Evolutionary conservation across 1,140 invertebrate genomes (phyloP).

Genomic region (Drosophila nigrodunni): DNA sequence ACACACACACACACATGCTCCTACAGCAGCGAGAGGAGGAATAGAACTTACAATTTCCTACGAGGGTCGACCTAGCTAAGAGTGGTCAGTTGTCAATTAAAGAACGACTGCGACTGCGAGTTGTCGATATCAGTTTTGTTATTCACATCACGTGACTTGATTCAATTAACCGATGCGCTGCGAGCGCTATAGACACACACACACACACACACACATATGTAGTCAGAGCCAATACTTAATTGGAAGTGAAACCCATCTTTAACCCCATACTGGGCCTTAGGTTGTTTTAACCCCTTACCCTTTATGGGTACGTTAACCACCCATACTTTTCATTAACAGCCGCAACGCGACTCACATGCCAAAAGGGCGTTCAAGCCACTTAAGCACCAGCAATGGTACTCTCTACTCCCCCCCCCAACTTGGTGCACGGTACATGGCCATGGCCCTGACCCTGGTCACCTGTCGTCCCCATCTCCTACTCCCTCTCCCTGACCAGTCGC

Average conservation of each 20-base stretch:
- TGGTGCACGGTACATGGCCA: conserved; percentile 1
- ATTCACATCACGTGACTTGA: conserved; percentile 84
- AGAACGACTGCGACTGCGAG: conserved; percentile 18
- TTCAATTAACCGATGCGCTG: conserved; percentile 82
- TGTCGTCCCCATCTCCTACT: background rate
- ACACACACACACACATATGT: too few relatives aligned
- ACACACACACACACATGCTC: conserved; percentile 21
- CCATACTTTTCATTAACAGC: background rate
- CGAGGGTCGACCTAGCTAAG: background rate
- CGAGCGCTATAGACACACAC: conserved; percentile 7
- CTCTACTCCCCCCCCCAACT: too few relatives aligned
- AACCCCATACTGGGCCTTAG: background rate
- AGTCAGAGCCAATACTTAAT: conserved; percentile 46
- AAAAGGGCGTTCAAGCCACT: conserved; percentile 84
- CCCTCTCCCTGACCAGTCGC: conserved; percentile 31
- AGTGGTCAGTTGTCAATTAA: conserved; percentile 56
- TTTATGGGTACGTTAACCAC: background rate
- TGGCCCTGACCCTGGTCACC: conserved; percentile 23
- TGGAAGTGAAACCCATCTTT: conserved; percentile 43
- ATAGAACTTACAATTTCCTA: background rate
- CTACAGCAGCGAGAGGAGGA: background rate
- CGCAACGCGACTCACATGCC: conserved; percentile 54
- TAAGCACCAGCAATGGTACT: conserved; percentile 54
- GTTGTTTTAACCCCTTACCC: conserved; percentile 2
- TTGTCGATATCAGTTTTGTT: conserved; percentile 63